Evolutionary conservation across 2,113 vertebrate species (phyloP), one percentile per base, ranked within the genome.

Genomic region (Cyprinodon brontotheroides): DNA sequence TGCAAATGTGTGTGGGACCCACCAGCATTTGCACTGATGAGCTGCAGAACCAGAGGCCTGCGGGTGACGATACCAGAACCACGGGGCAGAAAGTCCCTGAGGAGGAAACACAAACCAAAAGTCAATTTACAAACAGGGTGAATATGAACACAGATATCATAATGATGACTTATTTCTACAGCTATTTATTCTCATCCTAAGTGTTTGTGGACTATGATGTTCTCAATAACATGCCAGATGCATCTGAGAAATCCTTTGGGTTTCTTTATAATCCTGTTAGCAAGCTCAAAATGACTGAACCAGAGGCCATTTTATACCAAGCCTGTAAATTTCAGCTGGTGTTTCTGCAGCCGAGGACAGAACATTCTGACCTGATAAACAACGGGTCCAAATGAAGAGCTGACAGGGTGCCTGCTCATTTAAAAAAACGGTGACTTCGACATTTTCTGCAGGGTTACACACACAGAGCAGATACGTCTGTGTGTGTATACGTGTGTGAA

Each of bases 1-100:
- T 75, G 68, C 65, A 68, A 74, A 68, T 84, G 65, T 77, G 79
- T 61, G 79, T 20, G 70, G 50, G 22, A 60, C 89, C 81, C 86
- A 94, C 94, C 94, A 93, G 94, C 89, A 85, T 73, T 91, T 65
- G 93, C 76, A 22, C 82, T 94, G 90, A 95, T 93, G 75, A 95
- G 94, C 89, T 96, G 95, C 84, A 96, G 89, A 74, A 95, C 91
- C 62, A 96, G 92, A 14, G 94, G 94, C 75, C 93, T 89, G 37
- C 94, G 93, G 64, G 93, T 94, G 85, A 94, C 93, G 73, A 95
- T 92, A 15, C 94, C 94, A 74, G 94, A 94, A 65, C 95, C 94
- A 63, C 94, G 93, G 50, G 95, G 95, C 85, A 95, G 91, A 83
- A 95, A 95, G 84, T 95, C 94, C 86, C 94, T 94, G 70, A 75